Percentiles rank a stretch among this genome's conserved stretches.
Evolutionary conservation across 2,888 invertebrate species (phyloP).

Genomic region (Sphaerophoria rueppellii): DNA sequence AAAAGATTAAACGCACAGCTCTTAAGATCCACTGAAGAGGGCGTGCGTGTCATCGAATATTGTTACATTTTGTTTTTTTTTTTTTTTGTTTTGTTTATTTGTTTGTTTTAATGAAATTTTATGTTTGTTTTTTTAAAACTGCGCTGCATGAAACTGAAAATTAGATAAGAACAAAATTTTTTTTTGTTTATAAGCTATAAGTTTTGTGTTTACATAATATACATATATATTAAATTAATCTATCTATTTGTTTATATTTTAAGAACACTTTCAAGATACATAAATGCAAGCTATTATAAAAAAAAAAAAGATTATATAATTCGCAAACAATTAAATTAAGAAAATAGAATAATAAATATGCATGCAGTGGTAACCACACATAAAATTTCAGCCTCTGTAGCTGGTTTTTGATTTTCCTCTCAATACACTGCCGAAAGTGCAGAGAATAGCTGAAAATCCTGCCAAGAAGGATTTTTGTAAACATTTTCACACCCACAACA

Average conservation of each 20-base stretch:
- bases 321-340: slow-evolving; percentile 28
- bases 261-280: slow-evolving; percentile 57
- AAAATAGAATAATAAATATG: slow-evolving; percentile 30
- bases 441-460: slow-evolving; percentile 18
- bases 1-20: slow-evolving; percentile 54
- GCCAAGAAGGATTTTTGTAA: neutral
- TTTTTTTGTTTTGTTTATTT: no score
- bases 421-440: neutral
- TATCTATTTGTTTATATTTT: slow-evolving; percentile 19
- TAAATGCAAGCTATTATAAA: slow-evolving; percentile 55
- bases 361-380: slow-evolving; percentile 70
- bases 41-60: slow-evolving; percentile 56
- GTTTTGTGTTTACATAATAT: slow-evolving; percentile 51
- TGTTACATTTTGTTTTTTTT: slow-evolving; percentile 59
- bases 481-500: neutral
- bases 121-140: slow-evolving; percentile 61
- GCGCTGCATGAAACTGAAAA: slow-evolving; percentile 74
- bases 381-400: slow-evolving; percentile 62
- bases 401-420: slow-evolving; percentile 12
- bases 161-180: slow-evolving; percentile 68
- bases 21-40: slow-evolving; percentile 71
- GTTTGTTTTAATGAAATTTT: slow-evolving; percentile 52
- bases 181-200: slow-evolving; percentile 63
- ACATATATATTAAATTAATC: slow-evolving; percentile 25
- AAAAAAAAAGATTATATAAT: neutral